A percentile compares a stretch with the other conserved stretches of the same genome.
phyloP scores from a whole-genome alignment of 1,140 invertebrate genomes.

The Pogonognathellus flavescens region DNA sequence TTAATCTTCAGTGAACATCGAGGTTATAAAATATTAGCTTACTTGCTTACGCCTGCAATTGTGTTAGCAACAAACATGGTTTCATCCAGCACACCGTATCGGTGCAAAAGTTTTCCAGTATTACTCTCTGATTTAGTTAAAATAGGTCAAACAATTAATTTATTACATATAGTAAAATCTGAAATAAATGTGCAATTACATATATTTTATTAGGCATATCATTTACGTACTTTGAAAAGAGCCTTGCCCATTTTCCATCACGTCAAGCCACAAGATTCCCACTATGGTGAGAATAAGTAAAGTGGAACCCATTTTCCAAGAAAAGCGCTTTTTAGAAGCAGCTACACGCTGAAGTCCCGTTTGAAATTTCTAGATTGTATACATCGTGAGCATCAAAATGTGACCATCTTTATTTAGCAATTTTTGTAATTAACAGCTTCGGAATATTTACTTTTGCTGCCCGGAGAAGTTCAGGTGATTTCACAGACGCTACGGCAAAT shows the following conservation, averaged over 20 bases:
- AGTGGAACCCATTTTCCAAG: constrained; percentile 63
- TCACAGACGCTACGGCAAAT: constrained; percentile 64
- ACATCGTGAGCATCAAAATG: not conserved
- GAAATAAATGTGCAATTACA: not conserved
- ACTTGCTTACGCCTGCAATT: constrained; percentile 39
- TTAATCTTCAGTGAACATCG: not conserved
- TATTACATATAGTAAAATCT: not conserved
- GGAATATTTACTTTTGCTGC: constrained; percentile 57
- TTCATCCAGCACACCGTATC: constrained; percentile 63
- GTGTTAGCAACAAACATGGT: constrained; percentile 47
- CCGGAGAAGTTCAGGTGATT: constrained; percentile 62
- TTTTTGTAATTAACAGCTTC: too few relatives aligned
- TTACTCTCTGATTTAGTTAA: constrained; percentile 60
- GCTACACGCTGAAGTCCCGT: constrained; percentile 58
- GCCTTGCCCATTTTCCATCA: constrained; percentile 66
- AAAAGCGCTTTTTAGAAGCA: constrained; percentile 59
- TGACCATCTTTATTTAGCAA: not conserved
- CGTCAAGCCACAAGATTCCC: constrained; percentile 63
- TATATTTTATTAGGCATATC: not conserved
- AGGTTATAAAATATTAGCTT: not conserved
- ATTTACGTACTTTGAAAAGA: constrained; percentile 63
- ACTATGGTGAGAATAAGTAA: constrained; percentile 59
- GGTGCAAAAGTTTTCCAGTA: constrained; percentile 62
- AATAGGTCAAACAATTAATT: not conserved
- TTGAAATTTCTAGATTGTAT: constrained; percentile 61